A percentile compares a stretch with the other conserved stretches of the same genome.
Evolutionary conservation across 2,797 vertebrate genomes (phyloP).

Genomic region (Pseudocheirus occidentalis): DNA sequence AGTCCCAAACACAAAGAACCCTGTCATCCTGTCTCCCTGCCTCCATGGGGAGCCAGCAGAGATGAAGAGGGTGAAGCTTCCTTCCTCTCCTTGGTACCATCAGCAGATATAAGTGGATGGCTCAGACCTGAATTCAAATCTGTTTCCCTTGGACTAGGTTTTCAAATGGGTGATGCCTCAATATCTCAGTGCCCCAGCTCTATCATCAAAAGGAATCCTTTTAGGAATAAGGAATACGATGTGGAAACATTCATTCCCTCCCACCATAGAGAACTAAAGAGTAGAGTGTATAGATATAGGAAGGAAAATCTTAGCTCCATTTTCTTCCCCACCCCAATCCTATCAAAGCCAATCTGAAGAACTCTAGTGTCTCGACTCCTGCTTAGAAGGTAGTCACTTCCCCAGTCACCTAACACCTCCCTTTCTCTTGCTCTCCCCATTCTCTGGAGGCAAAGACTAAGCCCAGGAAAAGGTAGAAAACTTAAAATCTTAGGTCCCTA

Average conservation of each 20-base stretch:
- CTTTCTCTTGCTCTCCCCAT: neutral
- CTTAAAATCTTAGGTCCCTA: neutral
- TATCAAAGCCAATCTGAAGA: neutral
- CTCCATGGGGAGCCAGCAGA: neutral
- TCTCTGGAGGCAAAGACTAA: neutral
- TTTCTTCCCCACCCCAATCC: neutral
- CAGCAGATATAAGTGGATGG: neutral
- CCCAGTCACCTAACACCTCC: neutral
- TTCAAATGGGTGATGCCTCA: constrained; percentile 45
- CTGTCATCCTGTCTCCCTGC: neutral
- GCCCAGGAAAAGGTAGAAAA: neutral
- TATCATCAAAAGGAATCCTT: neutral
- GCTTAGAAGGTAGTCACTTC: neutral
- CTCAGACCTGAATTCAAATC: neutral
- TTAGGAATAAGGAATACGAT: constrained; percentile 1
- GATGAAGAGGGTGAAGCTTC: neutral
- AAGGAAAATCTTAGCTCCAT: neutral
- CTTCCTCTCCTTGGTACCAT: neutral
- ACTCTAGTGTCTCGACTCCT: neutral
- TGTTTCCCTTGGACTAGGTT: neutral
- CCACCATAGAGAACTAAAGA: constrained; percentile 19
- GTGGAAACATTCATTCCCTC: constrained; percentile 23
- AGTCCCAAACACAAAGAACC: constrained; percentile 37
- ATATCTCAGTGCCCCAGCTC: neutral
- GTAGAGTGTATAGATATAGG: neutral